Evolutionary conservation across 2,888 invertebrate genomes (phyloP).

Genomic region (Tridacna crocea): DNA sequence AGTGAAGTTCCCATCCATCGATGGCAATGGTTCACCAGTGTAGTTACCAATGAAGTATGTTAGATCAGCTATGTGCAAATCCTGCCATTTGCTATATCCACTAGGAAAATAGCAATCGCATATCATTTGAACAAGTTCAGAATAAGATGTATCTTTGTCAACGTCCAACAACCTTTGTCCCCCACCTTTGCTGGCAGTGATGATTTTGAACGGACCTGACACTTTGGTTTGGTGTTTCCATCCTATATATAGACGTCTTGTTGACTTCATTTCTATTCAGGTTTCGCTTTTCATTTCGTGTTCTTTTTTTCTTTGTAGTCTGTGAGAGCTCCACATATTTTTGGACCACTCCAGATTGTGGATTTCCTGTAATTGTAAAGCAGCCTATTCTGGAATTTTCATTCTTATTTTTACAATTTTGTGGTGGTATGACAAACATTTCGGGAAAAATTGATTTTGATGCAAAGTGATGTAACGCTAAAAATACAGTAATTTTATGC

Average conservation of each 20-base stretch:
- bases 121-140: conserved; percentile 36
- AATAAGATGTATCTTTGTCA: conserved; percentile 29
- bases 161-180: conserved; percentile 35
- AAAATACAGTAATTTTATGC: conserved; percentile 28
- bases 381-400: conserved; percentile 11
- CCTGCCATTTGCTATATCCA: conserved; percentile 35
- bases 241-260: conserved; percentile 7
- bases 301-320: conserved; percentile 15
- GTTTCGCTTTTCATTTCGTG: conserved; percentile 20
- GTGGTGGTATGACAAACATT: conserved; percentile 28
- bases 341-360: conserved; percentile 6
- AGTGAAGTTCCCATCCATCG: conserved; percentile 33
- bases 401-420: conserved; percentile 25
- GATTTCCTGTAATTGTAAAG: conserved; percentile 17
- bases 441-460: conserved; percentile 28
- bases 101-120: conserved; percentile 32
- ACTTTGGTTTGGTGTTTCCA: conserved; percentile 24
- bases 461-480: conserved; percentile 31
- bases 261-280: conserved; percentile 19
- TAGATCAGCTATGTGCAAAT: conserved; percentile 26
- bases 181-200: conserved; percentile 36
- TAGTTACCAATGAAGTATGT: conserved; percentile 35
- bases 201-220: conserved; percentile 24
- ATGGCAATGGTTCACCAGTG: conserved; percentile 33
- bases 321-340: conserved; percentile 6